Base-by-base conservation (phyloP, 2,113 vertebrate genomes). In the Zapornia atra region DNA sequence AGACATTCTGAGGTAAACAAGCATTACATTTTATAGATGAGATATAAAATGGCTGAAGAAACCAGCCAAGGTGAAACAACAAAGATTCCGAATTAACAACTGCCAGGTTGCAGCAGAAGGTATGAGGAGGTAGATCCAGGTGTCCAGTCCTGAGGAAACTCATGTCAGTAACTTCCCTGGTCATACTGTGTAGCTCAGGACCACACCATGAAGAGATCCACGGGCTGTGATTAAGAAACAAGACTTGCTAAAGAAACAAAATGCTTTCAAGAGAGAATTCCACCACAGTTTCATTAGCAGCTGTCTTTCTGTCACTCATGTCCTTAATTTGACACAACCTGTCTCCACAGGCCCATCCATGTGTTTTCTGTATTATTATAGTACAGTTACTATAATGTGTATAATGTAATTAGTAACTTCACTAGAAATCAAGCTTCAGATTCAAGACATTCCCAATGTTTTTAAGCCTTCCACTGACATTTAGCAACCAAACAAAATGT, bases 1-100 rank as follows among this genome's bases (percentile, higher is more conserved):
- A 93, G 76, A 86, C 68, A 34, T 73, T 56, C 72, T 22, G 64
- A 73, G 71, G 80, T 90, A 93, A 88, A 95, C 94, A 95, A 73
- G 91, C 75, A 57, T 56, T 86, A 20, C 42, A 5, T 76, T 65
- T 93, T 59, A 72, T 34, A 64, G 60, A 36, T 33, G 48, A 76
- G 68, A 29, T 21, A 24, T 29, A 51, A 69, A 86, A 87, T 68
- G 78, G 73, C 50, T 90, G 71, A 76, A 80, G 71, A 75, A 91
- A 78, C n/a, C 85, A 72, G 36, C 46, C 70, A 51, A 33, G 38
- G 20, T 15, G 70, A 61, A 93, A 48, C 87, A 71, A 40, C 8
- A 42, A 18, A 83, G 73, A 65, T 51, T 69, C 44, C 24, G 54
- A 86, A 79, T 61, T 86, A 34, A 20, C 1, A 2, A 63, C 34